Base-by-base conservation (phyloP, 1,140 invertebrate genomes). In the Hermetia illucens region DNA sequence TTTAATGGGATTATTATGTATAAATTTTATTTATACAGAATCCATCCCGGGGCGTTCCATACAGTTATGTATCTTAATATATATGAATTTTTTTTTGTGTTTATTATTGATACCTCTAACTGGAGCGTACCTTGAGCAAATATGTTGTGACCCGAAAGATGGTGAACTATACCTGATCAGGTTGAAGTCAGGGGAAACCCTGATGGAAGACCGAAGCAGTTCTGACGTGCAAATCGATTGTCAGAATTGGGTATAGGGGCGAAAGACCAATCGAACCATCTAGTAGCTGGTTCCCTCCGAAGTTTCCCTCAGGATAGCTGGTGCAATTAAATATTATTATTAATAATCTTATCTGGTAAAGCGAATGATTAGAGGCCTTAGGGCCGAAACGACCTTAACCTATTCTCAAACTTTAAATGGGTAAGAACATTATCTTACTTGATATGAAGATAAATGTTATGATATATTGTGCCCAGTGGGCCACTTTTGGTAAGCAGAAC, bases 401-500 rank as follows among this genome's bases (percentile, higher is more conserved):
- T 81, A 83, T 83, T 84, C 76, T 82, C 79, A 83, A 82, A 85
- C 80, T 83, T 76, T 80, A 76, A 84, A 82, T 81, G 72, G 74
- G 73, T 82, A 69, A 75, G 77, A 79, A 66, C 69, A n/a, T 64
- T 62, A 66, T 65, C 70, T 77, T 78, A 67, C 75, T 79, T 71
- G 62, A 78, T 59, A 37, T 37, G 17, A 24, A 69, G 78, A 82
- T 63, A n/a, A 25, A 25, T 8, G 32, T 34, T 41, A 22, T 45
- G 42, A 46, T 47, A 50, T 47, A 44, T 37, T 49, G 75, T 74
- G 71, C 74, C 72, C 69, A 83, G 78, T 82, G 79, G 77, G 79
- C 79, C 80, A 83, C 68, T 83, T 84, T 84, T 82, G 79, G 81
- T 84, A 82, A 84, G 79, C 79, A 84, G 81, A 84, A 85, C 80